A percentile compares a stretch with the other conserved stretches of the same genome.
phyloP scores from a whole-genome alignment of 2,113 vertebrate species.

The Antechinus stuartii region DNA sequence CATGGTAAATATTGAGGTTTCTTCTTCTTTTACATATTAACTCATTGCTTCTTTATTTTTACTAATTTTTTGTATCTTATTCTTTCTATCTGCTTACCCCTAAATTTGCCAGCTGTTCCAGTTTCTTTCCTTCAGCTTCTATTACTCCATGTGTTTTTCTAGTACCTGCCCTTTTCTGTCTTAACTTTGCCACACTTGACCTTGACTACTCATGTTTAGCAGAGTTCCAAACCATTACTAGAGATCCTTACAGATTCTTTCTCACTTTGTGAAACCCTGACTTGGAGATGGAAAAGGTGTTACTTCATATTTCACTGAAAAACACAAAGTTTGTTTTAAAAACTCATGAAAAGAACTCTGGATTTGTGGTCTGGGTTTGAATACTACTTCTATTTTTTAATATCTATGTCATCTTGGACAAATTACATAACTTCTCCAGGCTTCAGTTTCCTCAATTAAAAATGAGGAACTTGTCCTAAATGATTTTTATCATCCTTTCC shows the following conservation, averaged over 20 bases:
- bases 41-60: not conserved
- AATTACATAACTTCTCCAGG: not conserved
- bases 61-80: not conserved
- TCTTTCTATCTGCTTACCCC: not conserved
- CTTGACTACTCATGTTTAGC: not conserved
- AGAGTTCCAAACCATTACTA: not conserved
- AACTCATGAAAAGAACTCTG: not conserved
- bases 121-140: fast-evolving
- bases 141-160: not conserved
- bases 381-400: not conserved
- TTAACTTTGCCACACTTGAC: too few species aligned
- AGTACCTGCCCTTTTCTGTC: not conserved
- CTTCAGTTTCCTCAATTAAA: not conserved
- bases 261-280: not conserved
- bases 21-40: not conserved
- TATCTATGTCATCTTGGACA: not conserved
- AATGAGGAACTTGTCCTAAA: not conserved
- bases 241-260: not conserved
- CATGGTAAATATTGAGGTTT: not conserved
- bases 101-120: not conserved
- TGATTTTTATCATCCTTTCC: not conserved
- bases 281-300: not conserved
- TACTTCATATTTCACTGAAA: not conserved
- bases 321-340: not conserved
- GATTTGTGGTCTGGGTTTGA: too few species aligned